phyloP scores from a whole-genome alignment of 2,797 vertebrate genomes.

The Sylvia borin region DNA sequence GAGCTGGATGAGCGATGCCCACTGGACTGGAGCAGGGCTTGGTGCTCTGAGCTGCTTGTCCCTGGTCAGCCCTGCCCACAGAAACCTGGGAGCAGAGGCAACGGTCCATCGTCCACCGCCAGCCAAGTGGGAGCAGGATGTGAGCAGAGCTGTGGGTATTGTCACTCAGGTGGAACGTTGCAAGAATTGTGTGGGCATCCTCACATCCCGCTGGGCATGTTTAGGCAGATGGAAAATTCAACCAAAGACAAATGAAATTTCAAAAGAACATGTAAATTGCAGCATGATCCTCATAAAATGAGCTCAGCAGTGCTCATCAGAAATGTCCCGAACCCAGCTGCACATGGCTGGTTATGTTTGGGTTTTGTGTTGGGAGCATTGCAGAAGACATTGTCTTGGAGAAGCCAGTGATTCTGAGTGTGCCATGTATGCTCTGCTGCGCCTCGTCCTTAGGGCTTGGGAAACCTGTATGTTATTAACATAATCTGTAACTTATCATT shows the following conservation, averaged over 20 bases:
- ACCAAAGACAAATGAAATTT: slow-evolving; percentile 35
- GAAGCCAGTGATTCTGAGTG: background rate
- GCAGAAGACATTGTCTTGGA: background rate
- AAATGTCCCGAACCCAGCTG: background rate
- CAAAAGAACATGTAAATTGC: background rate
- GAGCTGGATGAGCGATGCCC: background rate
- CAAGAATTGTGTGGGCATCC: slow-evolving; percentile 36
- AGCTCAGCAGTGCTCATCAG: background rate
- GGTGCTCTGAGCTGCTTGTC: fast-evolving
- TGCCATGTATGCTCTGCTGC: background rate
- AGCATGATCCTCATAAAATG: background rate
- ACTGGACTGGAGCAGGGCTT: background rate
- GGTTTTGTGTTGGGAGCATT: background rate
- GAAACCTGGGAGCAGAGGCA: background rate
- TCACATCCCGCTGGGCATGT: slow-evolving; percentile 26
- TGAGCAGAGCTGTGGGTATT: background rate
- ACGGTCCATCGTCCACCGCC: fast-evolving
- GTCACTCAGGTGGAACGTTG: background rate
- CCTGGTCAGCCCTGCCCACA: background rate
- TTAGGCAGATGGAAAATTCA: slow-evolving; percentile 40
- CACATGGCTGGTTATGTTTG: background rate
- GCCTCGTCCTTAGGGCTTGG: background rate
- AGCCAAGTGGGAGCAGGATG: background rate
- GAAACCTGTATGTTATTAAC: slow-evolving; percentile 20
- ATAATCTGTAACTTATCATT: slow-evolving; percentile 28